Conservation (phyloP, 2,888 invertebrate genomes). For the Chaetogeoica ovagalla region DNA sequence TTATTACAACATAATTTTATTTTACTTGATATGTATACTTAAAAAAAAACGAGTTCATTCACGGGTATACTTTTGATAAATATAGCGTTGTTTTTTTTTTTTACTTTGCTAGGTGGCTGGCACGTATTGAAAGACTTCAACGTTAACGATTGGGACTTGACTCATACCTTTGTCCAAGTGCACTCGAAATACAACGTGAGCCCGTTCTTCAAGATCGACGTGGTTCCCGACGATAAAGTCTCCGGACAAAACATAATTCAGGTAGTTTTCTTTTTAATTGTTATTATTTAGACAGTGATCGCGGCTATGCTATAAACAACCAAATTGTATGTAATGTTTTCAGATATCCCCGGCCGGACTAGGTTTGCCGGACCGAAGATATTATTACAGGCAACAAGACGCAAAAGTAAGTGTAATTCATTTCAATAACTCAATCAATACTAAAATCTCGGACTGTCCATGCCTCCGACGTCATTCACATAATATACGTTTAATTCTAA, state of each 20-base stretch:
- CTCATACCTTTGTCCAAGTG: constrained; percentile 60
- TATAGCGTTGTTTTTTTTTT: background rate
- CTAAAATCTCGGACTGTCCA: no score
- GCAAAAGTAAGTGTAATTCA: constrained; percentile 59
- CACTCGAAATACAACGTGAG: constrained; percentile 62
- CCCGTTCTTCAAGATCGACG: constrained; percentile 63
- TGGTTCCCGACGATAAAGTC: constrained; percentile 62
- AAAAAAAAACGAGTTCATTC: no score
- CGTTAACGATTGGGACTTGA: constrained; percentile 60
- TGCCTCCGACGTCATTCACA: no score
- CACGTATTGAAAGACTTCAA: constrained; percentile 61
- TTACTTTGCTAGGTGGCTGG: constrained; percentile 62
- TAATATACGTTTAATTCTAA: no score
- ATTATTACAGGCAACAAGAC: constrained; percentile 60
- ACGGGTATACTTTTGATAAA: background rate
- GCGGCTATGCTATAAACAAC: background rate
- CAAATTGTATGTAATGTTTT: background rate
- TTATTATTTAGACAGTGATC: background rate
- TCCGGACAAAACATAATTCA: constrained; percentile 62
- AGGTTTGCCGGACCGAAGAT: constrained; percentile 64
- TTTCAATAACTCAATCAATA: background rate
- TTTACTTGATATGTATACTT: no score
- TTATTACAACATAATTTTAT: no score
- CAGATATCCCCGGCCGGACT: constrained; percentile 63
- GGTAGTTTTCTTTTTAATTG: constrained; percentile 56